phyloP scores from a whole-genome alignment of 2,113 vertebrate species.

The Cephalopholis sonnerati region DNA sequence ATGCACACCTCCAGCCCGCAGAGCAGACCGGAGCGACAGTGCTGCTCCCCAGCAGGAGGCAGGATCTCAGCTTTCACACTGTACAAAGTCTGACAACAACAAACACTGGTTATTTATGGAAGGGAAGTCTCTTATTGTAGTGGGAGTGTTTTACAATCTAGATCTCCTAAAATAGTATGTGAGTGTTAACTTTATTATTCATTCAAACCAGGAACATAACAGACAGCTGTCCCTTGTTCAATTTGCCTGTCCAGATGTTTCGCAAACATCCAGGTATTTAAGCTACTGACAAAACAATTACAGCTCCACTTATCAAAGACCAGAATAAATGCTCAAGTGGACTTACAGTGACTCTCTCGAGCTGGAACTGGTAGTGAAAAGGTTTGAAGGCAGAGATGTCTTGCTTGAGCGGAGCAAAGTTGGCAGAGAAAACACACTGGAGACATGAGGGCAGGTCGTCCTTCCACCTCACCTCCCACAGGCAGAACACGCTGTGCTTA shows the following conservation, averaged over 20 bases:
- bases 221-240: background rate
- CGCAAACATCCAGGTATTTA: background rate
- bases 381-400: slow-evolving; percentile 87
- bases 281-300: background rate
- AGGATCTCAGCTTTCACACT: slow-evolving; percentile 89
- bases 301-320: background rate
- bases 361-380: slow-evolving; percentile 91
- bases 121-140: background rate
- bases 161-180: background rate
- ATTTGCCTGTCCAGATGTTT: background rate
- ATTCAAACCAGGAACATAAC: background rate
- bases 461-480: slow-evolving; percentile 95
- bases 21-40: slow-evolving; percentile 92
- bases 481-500: slow-evolving; percentile 91
- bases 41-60: slow-evolving; percentile 87
- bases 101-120: slow-evolving; percentile 22
- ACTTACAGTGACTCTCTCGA: slow-evolving; percentile 94
- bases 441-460: slow-evolving; percentile 88
- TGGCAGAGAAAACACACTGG: slow-evolving; percentile 90
- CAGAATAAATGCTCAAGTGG: background rate
- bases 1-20: slow-evolving; percentile 93
- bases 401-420: slow-evolving; percentile 87
- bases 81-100: slow-evolving; percentile 90
- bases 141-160: background rate
- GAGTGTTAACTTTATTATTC: background rate